phyloP scores from a whole-genome alignment of 2,797 vertebrate species.

The Paedocypris micromegethes region DNA sequence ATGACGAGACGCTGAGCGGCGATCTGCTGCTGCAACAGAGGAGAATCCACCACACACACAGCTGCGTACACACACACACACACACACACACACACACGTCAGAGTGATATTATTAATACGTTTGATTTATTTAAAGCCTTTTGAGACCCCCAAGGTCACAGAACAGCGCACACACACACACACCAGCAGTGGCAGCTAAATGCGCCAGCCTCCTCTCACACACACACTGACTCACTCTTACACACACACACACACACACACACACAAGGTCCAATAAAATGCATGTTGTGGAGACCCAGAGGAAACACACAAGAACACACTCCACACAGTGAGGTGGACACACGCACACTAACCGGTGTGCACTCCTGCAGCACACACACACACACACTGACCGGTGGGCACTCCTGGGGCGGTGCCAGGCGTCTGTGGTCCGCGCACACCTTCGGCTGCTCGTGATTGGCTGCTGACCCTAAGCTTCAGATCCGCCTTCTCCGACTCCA shows the following conservation, averaged over 20 bases:
- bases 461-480: conserved; percentile 85
- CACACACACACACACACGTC: no score
- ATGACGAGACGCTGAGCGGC: conserved; percentile 85
- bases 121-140: no score
- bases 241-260: conserved; percentile 45
- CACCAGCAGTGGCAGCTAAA: no score
- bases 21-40: conserved; percentile 88
- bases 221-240: conserved; percentile 36
- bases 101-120: no score
- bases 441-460: conserved; percentile 84
- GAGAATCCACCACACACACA: conserved; percentile 85
- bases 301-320: no score
- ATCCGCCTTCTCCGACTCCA: conserved; percentile 91
- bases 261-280: background rate
- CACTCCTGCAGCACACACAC: background rate
- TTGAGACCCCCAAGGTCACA: no score
- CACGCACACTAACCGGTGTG: background rate
- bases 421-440: conserved; percentile 69
- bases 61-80: conserved; percentile 42
- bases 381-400: background rate
- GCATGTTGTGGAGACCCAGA: no score
- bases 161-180: background rate
- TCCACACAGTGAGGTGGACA: no score
- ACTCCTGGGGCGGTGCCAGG: conserved; percentile 77
- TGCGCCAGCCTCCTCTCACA: no score